These are phyloP conservation scores for Hypanus sabinus DNA, from an alignment of 2,113 vertebrate species.

Conservation along the genomic window DNA sequence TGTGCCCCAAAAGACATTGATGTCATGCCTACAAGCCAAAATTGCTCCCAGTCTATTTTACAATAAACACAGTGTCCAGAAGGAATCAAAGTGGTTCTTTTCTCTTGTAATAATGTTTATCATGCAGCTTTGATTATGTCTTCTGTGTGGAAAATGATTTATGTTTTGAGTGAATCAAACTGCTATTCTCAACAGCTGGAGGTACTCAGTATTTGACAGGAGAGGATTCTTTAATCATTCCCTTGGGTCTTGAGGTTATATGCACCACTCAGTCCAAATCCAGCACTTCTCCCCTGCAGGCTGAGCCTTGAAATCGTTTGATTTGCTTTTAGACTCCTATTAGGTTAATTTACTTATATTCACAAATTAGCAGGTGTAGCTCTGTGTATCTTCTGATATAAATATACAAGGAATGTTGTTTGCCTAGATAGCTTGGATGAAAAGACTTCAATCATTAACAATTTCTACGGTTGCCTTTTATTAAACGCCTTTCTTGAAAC, in stretches of 20 bases:
- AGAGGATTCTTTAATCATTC: slow-evolving; percentile 8
- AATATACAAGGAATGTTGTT: background rate
- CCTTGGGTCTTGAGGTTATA: background rate
- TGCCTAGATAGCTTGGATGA: background rate
- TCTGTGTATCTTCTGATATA: background rate
- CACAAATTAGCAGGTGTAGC: background rate
- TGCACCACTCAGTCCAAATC: background rate
- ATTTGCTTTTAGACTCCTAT: background rate
- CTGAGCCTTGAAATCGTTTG: background rate
- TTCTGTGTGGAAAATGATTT: background rate
- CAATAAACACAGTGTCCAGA: background rate
- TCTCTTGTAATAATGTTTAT: slow-evolving; percentile 18
- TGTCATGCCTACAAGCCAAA: background rate
- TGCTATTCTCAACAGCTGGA: slow-evolving; percentile 1
- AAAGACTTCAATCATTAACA: background rate
- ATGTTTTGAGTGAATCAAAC: background rate
- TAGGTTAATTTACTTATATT: background rate
- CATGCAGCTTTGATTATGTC: slow-evolving; percentile 24
- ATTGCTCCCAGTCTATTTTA: background rate
- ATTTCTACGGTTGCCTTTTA: background rate
- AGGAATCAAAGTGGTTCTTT: background rate
- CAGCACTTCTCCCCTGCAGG: background rate
- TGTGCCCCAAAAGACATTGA: background rate
- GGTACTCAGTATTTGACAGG: background rate
- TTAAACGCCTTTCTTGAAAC: background rate